These are phyloP conservation scores for Myioborus miniatus DNA, from an alignment of 2,797 vertebrate species.

Conservation along the genomic window DNA sequence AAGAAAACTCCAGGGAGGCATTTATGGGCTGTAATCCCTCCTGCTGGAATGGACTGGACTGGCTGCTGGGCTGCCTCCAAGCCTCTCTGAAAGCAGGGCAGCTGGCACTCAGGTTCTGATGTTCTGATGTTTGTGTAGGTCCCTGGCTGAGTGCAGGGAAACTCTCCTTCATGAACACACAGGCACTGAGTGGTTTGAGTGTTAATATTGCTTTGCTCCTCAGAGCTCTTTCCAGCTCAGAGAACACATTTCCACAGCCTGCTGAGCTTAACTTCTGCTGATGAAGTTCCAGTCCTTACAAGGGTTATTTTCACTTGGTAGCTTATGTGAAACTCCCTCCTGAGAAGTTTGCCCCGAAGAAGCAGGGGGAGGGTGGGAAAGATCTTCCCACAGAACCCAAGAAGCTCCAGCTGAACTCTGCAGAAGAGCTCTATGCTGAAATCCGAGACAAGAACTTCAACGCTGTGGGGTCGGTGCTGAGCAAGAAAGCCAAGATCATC, in stretches of 20 bases:
- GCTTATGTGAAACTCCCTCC: slow-evolving; percentile 96
- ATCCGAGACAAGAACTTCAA: slow-evolving; percentile 99
- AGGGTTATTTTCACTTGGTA: slow-evolving; percentile 38
- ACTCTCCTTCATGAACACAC: neutral
- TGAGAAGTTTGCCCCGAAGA: slow-evolving; percentile 95
- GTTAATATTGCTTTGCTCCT: neutral
- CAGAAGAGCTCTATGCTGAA: slow-evolving; percentile 95
- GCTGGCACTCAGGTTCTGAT: neutral
- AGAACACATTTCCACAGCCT: neutral
- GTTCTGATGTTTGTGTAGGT: neutral
- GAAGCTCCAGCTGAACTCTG: slow-evolving; percentile 95
- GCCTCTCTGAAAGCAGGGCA: neutral
- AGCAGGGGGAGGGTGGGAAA: slow-evolving; percentile 89
- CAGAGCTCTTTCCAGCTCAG: neutral
- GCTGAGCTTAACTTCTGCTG: neutral
- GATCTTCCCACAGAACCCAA: slow-evolving; percentile 95
- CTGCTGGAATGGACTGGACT: neutral
- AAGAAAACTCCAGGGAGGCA: neutral
- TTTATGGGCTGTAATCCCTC: neutral
- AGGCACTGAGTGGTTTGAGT: neutral
- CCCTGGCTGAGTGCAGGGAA: neutral
- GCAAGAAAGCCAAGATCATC: slow-evolving; percentile 98
- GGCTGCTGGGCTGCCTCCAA: neutral
- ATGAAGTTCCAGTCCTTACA: neutral
- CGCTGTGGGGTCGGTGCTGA: slow-evolving; percentile 93